Evolutionary conservation across 2,888 invertebrate species (phyloP).

Genomic region (Hoplodrina ambigua): DNA sequence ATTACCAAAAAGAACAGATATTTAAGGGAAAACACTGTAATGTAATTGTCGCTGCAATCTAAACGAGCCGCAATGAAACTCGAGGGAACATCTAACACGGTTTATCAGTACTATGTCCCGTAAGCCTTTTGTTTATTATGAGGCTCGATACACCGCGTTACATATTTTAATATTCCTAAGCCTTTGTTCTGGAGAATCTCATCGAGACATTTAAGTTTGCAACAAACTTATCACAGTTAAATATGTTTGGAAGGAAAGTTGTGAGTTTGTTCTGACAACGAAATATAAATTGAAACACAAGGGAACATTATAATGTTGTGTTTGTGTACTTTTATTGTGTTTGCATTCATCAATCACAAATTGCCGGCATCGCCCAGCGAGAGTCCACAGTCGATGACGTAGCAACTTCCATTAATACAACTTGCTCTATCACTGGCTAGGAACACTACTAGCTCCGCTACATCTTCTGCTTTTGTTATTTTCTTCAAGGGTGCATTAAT

Average conservation of each 20-base stretch:
- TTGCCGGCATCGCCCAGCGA: slow-evolving; percentile 72
- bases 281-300: slow-evolving; percentile 44
- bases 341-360: slow-evolving; percentile 63
- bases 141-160: slow-evolving; percentile 72
- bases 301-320: slow-evolving; percentile 14
- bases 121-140: slow-evolving; percentile 79
- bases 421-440: slow-evolving; percentile 79
- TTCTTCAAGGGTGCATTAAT: slow-evolving; percentile 73
- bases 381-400: slow-evolving; percentile 79
- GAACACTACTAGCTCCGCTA: slow-evolving; percentile 78
- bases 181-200: slow-evolving; percentile 77
- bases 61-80: slow-evolving; percentile 77
- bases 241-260: slow-evolving; percentile 64
- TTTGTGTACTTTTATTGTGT: slow-evolving; percentile 43
- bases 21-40: slow-evolving; percentile 77
- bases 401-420: slow-evolving; percentile 78
- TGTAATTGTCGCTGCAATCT: slow-evolving; percentile 79
- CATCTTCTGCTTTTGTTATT: slow-evolving; percentile 74
- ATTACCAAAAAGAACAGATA: slow-evolving; percentile 81
- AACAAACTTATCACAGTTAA: slow-evolving; percentile 77
- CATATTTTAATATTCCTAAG: slow-evolving; percentile 81
- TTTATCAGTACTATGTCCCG: slow-evolving; percentile 77
- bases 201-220: slow-evolving; percentile 72
- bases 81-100: slow-evolving; percentile 74
- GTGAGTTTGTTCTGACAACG: slow-evolving; percentile 53